Base-by-base conservation (phyloP, 2,888 invertebrate genomes). In the Crematogaster levior region DNA sequence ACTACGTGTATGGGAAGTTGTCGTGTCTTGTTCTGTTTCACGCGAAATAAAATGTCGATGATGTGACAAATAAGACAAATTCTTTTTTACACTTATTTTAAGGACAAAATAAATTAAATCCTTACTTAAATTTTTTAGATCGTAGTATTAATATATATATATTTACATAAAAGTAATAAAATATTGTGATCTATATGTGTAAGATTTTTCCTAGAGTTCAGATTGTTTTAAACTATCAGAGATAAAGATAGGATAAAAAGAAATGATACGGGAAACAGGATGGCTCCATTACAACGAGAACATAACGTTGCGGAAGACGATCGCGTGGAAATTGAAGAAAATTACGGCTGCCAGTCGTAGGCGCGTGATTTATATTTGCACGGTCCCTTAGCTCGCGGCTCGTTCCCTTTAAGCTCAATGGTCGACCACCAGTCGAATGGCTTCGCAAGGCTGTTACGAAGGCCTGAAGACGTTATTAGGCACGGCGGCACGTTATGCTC, bases 381-480 rank as follows among this genome's bases (percentile, higher is more conserved):
- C 37, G 61, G 66, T 80, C 79, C 74, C 53, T 82, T 65, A 81
- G 73, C 82, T 61, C 81, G 61, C 81, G 40, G 83, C 81, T 61
- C 72, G 63, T 65, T 74, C 63, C 51, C 58, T 80, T 48, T 68
- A 82, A 65, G 21, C 60, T 40, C 65, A 75, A 53, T 53, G 66
- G 58, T 66, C 85, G 58, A 30, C 60, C 34, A 34, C n/a, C 56
- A 66, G 43, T 66, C 74, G 63, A 84, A 81, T 61, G 61, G 82
- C 81, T 82, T 48, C 61, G 66, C 75, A 65, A 81, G 9, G 46
- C 40, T 40, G 79, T 77, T 81, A 83, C 85, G 83, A 84, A 84
- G 81, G 84, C 87, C 85, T 86, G 86, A 86, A 89, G 89, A 90
- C 87, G 88, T 89, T 89, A 91, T 91, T 90, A 91, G 88, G 85